Base-by-base conservation (phyloP, 2,113 vertebrate genomes). In the Mormyrus iriodes region DNA sequence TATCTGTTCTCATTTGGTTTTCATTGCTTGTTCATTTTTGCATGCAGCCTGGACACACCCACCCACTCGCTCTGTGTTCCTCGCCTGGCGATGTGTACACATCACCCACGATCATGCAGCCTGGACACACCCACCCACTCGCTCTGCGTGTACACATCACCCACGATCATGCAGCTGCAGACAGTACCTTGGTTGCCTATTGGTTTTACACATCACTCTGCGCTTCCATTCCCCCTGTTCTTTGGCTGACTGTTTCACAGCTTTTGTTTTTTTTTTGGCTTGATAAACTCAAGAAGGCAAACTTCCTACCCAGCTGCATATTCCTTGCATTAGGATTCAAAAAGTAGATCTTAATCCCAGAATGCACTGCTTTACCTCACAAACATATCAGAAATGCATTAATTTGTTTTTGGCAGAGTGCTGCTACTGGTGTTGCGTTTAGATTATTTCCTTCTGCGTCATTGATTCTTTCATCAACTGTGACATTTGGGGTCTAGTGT, bases 1-100 rank as follows among this genome's bases (percentile, higher is more conserved):
- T 42, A 31, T 95, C 94, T 96, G 96, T 95, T 93, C 94, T 95
- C 93, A 92, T 94, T 93, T 95, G 91, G 82, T 0, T 86, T 93
- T 93, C 87, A 90, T 93, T 93, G 90, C 90, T 93, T 93, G 90
- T 27, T 94, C 89, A 35, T 91, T 90, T 91, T 42, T 92, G 93
- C 93, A 94, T 93, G 92, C 46, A 48, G 6, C 31, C 83, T 88
- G 82, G 15, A 87, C 79, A 13, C 52, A 51, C 88, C 88, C 49
- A 87, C 88, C 55, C 31, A 55, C 89, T 89, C 46, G 83, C 88
- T 42, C 46, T 48, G 10, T 12, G 53, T 73, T 73, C 21, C 87
- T 55, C 69, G 46, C 31, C 73, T 88, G 86, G 9, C 89, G 88
- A 58, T 90, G 65, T 35, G 31, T 92, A 92, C 88, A 51, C 88